These are phyloP conservation scores for Chrysomela aeneicollis DNA, from an alignment of 2,888 invertebrate species.

Conservation along the genomic window DNA sequence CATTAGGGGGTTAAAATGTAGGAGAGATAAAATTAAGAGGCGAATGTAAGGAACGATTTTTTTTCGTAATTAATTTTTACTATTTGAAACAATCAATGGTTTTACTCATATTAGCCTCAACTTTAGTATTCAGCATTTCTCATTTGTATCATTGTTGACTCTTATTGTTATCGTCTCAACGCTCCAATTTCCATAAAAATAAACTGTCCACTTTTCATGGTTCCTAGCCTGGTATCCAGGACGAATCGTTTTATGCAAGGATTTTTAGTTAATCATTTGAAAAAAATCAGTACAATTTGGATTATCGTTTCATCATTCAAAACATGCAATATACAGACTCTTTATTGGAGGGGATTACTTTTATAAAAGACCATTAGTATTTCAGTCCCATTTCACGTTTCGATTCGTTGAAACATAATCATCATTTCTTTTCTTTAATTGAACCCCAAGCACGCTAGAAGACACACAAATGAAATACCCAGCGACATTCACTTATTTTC, in stretches of 20 bases:
- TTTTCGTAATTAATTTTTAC: slow-evolving; percentile 1
- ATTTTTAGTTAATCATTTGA: no score
- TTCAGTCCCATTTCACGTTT: slow-evolving; percentile 2
- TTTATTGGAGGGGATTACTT: background rate
- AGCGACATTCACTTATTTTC: slow-evolving; percentile 33
- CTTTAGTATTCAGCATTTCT: slow-evolving; percentile 2
- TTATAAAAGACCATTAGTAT: background rate
- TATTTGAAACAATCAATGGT: slow-evolving; percentile 5
- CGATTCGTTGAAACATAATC: slow-evolving; percentile 7
- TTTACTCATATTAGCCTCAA: slow-evolving; percentile 8
- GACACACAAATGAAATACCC: slow-evolving; percentile 12
- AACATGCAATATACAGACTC: background rate
- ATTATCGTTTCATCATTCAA: background rate
- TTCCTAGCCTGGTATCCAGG: no score
- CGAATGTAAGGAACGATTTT: background rate
- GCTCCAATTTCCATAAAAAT: no score
- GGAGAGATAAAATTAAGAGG: background rate
- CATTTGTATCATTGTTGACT: no score
- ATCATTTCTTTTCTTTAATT: slow-evolving; percentile 7
- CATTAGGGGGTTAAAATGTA: background rate
- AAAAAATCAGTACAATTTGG: no score
- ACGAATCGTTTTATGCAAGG: no score
- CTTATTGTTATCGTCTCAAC: no score
- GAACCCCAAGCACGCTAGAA: background rate
- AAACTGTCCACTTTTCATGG: no score